These are phyloP conservation scores for Neria commutata DNA, from an alignment of 2,888 invertebrate genomes.

Conservation along the genomic window DNA sequence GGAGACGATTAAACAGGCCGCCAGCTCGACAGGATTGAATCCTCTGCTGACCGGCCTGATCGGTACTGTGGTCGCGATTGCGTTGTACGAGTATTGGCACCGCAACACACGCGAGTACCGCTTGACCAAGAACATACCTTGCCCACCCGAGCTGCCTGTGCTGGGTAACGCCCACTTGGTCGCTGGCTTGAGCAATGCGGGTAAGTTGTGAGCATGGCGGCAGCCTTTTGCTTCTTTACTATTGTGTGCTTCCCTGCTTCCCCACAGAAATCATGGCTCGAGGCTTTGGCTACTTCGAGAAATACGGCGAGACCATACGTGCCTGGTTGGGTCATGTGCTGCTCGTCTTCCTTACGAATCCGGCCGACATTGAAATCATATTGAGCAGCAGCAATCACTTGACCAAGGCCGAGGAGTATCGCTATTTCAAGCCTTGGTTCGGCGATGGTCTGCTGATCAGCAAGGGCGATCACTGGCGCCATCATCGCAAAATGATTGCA, in stretches of 20 bases:
- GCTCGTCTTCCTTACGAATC: slow-evolving; percentile 71
- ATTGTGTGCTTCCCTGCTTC: not conserved
- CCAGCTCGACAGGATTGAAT: slow-evolving; percentile 30
- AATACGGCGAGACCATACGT: slow-evolving; percentile 73
- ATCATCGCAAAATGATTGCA: slow-evolving; percentile 82
- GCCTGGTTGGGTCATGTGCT: slow-evolving; percentile 76
- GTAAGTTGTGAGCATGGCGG: slow-evolving; percentile 60
- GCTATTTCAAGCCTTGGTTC: slow-evolving; percentile 80
- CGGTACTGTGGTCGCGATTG: slow-evolving; percentile 41
- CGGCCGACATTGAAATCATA: slow-evolving; percentile 75
- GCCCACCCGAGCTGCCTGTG: slow-evolving; percentile 70
- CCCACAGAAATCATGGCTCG: slow-evolving; percentile 43
- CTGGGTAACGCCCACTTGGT: slow-evolving; percentile 74
- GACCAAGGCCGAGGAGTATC: slow-evolving; percentile 75
- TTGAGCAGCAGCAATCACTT: slow-evolving; percentile 77
- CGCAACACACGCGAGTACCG: slow-evolving; percentile 65
- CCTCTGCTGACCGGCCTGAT: slow-evolving; percentile 46
- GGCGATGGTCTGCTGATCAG: slow-evolving; percentile 80
- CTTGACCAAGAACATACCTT: slow-evolving; percentile 72
- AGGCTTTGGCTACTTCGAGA: slow-evolving; percentile 40
- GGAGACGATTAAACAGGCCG: slow-evolving; percentile 42
- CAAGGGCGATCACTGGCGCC: slow-evolving; percentile 78
- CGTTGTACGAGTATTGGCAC: slow-evolving; percentile 61
- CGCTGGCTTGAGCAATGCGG: slow-evolving; percentile 67
- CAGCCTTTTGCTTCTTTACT: not conserved